Base-by-base conservation (phyloP, 2,797 vertebrate species). In the Pseudopleuronectes americanus region DNA sequence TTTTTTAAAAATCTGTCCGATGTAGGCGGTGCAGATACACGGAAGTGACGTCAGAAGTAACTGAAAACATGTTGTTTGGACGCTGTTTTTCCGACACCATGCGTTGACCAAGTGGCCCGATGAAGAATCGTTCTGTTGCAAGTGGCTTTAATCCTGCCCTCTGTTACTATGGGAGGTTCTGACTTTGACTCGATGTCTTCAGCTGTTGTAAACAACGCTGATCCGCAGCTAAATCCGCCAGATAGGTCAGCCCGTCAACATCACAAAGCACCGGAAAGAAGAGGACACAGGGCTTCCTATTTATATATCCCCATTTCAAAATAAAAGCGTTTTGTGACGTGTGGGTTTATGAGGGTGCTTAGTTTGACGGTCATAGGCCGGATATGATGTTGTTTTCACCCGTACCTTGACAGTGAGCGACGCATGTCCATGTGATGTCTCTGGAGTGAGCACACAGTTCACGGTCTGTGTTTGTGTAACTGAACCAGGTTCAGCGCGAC, bases 21-120 rank as follows among this genome's bases (percentile, higher is more conserved):
- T 55, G 62, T 60, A 22, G 14, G 43, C 24, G 0, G 8, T 1
- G 41, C 33, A 13, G 6, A 8, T 38, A 43, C 13, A 47, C 80
- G 91, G 91, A 93, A 87, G 69, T 94, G 88, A 93, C 85, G 86
- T 67, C 69, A 81, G 17, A 21, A 66, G 75, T 65, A 2, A 56
- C 22, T 21, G 33, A 70, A 75, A 79, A 52, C 52, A 60, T 56
- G 54, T 17, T 45, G 43, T 8, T 4, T 33, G 16, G 12, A 45
- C 0, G 10, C 17, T 0, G 23, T 2, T 43, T 43, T 56, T 26
- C 26, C 26, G 1, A 49, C 10, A 16, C 8, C 21, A 14, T 6
- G 7, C 21, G 48, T 63, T 54, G 31, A 8, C 6, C 13, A 8
- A 72, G 53, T 21, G 8, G 0, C 7, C 3, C 1, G 6, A n/a